Conservation (phyloP, 2,113 vertebrate species). For the Mesembrinibis cayennensis region DNA sequence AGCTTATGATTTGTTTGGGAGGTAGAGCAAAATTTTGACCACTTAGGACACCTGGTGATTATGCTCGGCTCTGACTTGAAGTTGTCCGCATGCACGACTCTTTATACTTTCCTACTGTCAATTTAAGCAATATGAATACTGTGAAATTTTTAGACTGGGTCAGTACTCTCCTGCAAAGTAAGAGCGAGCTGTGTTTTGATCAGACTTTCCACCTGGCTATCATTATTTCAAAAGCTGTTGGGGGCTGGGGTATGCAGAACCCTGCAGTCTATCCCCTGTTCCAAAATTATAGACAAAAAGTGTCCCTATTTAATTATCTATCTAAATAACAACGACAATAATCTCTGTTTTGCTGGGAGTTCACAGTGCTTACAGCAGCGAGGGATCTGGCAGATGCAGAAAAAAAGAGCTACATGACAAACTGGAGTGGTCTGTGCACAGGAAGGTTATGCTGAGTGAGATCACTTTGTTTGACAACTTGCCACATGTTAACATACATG, state of each 20-base stretch:
- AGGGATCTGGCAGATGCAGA: not conserved
- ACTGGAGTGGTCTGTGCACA: not conserved
- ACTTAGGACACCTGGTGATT: not conserved
- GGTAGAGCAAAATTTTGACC: not conserved
- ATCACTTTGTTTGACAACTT: not conserved
- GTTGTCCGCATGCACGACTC: not conserved
- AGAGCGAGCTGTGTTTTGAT: not conserved
- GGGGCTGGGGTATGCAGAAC: not conserved
- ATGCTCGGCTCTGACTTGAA: not conserved
- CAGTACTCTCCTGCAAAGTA: not conserved
- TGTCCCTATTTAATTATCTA: too few relatives aligned
- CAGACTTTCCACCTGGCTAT: not conserved
- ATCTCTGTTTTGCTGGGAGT: too few relatives aligned
- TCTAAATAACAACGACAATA: too few relatives aligned
- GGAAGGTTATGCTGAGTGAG: not conserved
- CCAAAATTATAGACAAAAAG: too few relatives aligned
- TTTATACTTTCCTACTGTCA: not conserved
- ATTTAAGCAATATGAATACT: not conserved
- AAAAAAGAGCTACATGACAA: not conserved
- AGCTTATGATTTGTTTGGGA: not conserved
- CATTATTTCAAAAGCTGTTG: not conserved
- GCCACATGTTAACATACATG: not conserved
- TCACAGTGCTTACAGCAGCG: not conserved
- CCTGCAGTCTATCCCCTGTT: not conserved
- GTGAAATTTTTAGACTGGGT: not conserved